Conservation (phyloP, 2,797 vertebrate species). For the Propithecus perrieri region DNA sequence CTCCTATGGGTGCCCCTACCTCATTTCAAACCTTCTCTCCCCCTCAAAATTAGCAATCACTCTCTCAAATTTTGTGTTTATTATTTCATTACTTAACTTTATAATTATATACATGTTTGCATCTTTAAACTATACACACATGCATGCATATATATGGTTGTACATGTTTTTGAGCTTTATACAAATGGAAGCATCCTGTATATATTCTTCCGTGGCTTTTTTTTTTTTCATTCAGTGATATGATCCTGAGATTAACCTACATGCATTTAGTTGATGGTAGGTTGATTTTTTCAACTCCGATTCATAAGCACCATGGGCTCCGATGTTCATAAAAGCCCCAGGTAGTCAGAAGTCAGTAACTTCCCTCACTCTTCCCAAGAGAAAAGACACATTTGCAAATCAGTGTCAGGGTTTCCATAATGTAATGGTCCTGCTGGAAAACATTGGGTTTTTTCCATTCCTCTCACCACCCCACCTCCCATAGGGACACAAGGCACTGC, state of each 20-base stretch:
- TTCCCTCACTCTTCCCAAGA: constrained; percentile 8
- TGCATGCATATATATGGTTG: neutral
- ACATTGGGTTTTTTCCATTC: constrained; percentile 73
- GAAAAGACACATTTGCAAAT: constrained; percentile 58
- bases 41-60: neutral
- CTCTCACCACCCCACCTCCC: constrained; percentile 38
- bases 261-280: neutral
- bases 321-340: constrained; percentile 32
- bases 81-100: neutral
- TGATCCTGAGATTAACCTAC: neutral
- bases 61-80: neutral
- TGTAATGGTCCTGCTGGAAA: constrained; percentile 63
- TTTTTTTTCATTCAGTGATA: neutral
- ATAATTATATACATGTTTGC: neutral
- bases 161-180: neutral
- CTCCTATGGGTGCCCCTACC: too few relatives aligned
- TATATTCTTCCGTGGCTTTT: neutral
- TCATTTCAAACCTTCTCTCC: neutral
- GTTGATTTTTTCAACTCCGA: neutral
- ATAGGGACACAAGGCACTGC: constrained; percentile 1
- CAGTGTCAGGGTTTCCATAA: constrained; percentile 69
- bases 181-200: neutral
- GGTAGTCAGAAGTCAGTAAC: constrained; percentile 18
- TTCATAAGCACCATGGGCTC: neutral
- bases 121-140: neutral